Conservation (phyloP, 1,140 invertebrate genomes). For the Oncopodura yosiiana region DNA sequence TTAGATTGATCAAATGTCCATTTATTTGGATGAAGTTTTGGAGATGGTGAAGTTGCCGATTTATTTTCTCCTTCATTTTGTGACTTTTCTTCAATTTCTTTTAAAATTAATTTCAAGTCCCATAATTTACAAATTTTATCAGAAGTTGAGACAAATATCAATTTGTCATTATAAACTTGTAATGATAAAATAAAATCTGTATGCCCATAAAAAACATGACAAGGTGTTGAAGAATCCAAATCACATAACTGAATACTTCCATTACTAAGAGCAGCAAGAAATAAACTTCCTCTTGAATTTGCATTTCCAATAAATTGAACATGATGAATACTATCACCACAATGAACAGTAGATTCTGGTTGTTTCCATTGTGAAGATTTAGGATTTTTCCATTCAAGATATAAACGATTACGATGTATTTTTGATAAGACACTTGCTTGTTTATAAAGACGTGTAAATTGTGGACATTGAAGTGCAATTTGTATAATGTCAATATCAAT, state of each 20-base stretch:
- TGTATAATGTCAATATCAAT: constrained; percentile 35
- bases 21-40: constrained; percentile 22
- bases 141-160: constrained; percentile 37
- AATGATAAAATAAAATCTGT: constrained; percentile 26
- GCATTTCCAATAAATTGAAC: constrained; percentile 23
- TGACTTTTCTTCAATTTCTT: constrained; percentile 20
- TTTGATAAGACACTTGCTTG: constrained; percentile 26
- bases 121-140: constrained; percentile 47
- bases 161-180: constrained; percentile 14
- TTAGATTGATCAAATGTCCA: constrained; percentile 13
- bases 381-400: constrained; percentile 35
- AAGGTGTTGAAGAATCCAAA: constrained; percentile 26
- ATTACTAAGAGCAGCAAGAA: constrained; percentile 31
- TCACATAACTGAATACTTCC: constrained; percentile 35
- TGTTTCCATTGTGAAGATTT: constrained; percentile 18
- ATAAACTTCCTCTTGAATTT: constrained; percentile 17
- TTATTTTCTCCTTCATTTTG: not conserved
- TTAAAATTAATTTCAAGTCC: constrained; percentile 37
- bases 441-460: constrained; percentile 30
- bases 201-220: constrained; percentile 35
- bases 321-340: constrained; percentile 18
- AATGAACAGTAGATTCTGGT: constrained; percentile 19
- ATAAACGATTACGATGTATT: constrained; percentile 20
- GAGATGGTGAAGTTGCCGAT: constrained; percentile 14
- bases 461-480: constrained; percentile 34